phyloP scores from a whole-genome alignment of 30 jellyfish, hydroid and myxozoan species.

The Cassiopea xamachana region DNA sequence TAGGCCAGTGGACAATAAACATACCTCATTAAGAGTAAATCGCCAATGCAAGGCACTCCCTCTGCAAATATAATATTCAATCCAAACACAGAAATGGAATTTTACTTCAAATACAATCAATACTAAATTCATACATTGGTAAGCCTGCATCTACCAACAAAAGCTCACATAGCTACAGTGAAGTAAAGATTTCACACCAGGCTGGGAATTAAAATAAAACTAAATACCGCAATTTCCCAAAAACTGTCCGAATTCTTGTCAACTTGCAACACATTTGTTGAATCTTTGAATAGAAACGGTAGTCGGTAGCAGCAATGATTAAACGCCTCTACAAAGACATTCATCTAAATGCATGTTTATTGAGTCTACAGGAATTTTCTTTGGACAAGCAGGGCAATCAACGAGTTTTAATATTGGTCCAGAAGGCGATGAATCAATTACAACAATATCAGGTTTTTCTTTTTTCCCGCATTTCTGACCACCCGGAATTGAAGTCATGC shows the following conservation, averaged over 20 bases:
- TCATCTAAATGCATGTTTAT: conserved; percentile 78
- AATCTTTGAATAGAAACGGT: neutral
- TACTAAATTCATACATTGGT: no score
- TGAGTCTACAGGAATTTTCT: conserved; percentile 41
- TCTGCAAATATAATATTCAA: no score
- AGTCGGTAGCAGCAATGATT: neutral
- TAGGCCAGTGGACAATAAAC: no score
- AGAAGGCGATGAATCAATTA: conserved; percentile 19
- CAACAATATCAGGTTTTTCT: neutral
- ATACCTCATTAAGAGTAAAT: no score
- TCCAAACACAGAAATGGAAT: no score
- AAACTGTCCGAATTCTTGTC: neutral
- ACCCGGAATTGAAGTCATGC: neutral
- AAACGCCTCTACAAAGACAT: conserved; percentile 50
- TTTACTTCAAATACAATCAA: no score
- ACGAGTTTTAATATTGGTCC: conserved; percentile 18
- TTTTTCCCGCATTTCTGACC: neutral
- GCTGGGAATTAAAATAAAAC: neutral
- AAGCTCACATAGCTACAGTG: neutral
- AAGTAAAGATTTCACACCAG: neutral
- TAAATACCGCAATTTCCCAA: neutral
- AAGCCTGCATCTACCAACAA: neutral
- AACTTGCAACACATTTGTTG: neutral
- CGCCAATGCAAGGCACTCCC: no score
- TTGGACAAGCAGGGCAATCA: conserved; percentile 90